A percentile compares a stretch with the other conserved stretches of the same genome.
Conservation (phyloP, 2,888 invertebrate species). For the Drymonia ruficornis region DNA sequence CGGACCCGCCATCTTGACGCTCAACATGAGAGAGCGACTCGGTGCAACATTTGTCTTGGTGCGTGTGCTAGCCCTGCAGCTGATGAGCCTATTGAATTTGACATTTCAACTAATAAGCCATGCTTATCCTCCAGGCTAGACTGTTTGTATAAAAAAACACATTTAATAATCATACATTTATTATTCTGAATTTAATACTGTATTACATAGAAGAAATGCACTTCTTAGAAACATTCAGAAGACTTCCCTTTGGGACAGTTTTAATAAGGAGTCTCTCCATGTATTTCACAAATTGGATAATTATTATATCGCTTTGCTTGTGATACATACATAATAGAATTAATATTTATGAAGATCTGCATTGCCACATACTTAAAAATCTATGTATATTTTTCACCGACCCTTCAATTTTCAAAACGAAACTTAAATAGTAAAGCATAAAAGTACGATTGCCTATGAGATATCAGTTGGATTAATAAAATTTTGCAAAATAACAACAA, state of each 20-base stretch:
- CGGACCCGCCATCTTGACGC: too few species aligned
- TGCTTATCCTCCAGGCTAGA: too few species aligned
- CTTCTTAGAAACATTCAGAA: conserved; percentile 95
- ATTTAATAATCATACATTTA: conserved; percentile 80
- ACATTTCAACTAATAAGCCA: too few species aligned
- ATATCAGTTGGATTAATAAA: conserved; percentile 80
- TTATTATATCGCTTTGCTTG: conserved; percentile 70
- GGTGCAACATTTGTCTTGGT: too few species aligned
- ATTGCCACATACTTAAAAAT: conserved; percentile 85
- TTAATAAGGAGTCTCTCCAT: conserved; percentile 70
- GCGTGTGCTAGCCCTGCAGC: too few species aligned
- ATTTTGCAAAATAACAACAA: conserved; percentile 83
- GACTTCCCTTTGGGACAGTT: conserved; percentile 87
- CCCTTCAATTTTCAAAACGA: conserved; percentile 71
- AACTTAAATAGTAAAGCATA: conserved; percentile 76
- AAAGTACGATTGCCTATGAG: conserved; percentile 74
- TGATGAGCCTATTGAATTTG: too few species aligned
- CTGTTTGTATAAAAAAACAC: background rate
- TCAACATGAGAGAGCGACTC: too few species aligned
- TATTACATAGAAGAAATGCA: conserved; percentile 96
- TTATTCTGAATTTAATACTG: conserved; percentile 92
- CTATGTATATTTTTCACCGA: conserved; percentile 84
- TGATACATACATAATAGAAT: conserved; percentile 58
- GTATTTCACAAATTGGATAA: conserved; percentile 71
- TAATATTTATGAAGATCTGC: conserved; percentile 82